Evolutionary conservation across 2,113 vertebrate species (phyloP), one percentile per base, ranked within the genome.

Genomic region (Gambusia holbrooki): DNA sequence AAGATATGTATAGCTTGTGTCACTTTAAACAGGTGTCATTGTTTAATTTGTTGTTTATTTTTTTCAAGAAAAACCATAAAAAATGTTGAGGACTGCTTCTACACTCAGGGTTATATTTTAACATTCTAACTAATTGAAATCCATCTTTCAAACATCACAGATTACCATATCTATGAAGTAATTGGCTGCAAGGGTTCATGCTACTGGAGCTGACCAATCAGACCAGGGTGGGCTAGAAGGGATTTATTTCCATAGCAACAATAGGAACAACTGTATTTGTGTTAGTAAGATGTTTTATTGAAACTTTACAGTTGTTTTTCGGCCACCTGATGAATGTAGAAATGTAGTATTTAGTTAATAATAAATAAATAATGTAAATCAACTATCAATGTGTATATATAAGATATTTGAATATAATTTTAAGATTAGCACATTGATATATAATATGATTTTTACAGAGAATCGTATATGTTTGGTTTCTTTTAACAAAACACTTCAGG

Each of bases 191-290:
- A 15, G 37, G 15, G 40, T 30, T 68, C 14, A 19, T 15, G 27
- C 27, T 28, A 68, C 27, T 51, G 27, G 33, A 68, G 66, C 14
- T 51, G 42, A 35, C 51, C 68, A 60, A 70, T 70, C 29, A 69
- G 66, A 51, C 7, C 27, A 10, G 2, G 4, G 4, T n/a, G 7
- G 25, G 25, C 1, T 58, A n/a, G 25, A n/a, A 25, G 32, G 32
- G 63, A 33, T 10, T 9, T 8, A 33, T 32, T 32, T 35, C 51
- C 22, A 58, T 58, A 58, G 17, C 28, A 64, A 32, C 62, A 22
- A 27, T 27, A 15, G 28, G 15, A 63, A 17, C 15, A 48, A 25
- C 25, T 58, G 51, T 48, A 48, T 48, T 48, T 48, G 14, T 48
- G 45, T 48, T 48, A 17, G 45, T 17, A 48, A 48, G 17, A 17